Evolutionary conservation across 2,888 invertebrate genomes (phyloP).

Genomic region (Pollenia amentaria): DNA sequence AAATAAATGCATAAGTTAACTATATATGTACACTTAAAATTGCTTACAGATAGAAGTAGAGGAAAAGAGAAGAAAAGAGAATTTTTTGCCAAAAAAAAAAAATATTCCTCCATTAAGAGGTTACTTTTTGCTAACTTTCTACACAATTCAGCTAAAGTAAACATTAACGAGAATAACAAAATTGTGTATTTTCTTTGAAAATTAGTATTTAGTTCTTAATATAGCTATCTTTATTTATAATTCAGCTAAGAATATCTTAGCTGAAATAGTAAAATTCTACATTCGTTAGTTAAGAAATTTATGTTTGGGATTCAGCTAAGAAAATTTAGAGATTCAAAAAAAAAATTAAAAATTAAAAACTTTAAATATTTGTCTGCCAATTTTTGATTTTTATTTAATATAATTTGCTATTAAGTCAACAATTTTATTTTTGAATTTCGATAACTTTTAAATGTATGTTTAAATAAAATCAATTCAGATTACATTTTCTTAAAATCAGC

Average conservation of each 20-base stretch:
- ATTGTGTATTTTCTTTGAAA: too few relatives aligned
- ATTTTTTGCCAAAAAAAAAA: neutral
- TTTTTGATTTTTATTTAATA: neutral
- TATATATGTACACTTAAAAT: slow-evolving; percentile 5
- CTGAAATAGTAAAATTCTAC: too few relatives aligned
- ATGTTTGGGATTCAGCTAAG: neutral
- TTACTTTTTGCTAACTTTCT: neutral
- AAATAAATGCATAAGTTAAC: neutral
- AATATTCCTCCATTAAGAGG: neutral
- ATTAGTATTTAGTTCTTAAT: too few relatives aligned
- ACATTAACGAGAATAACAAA: too few relatives aligned
- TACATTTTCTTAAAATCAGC: neutral
- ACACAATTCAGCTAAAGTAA: neutral
- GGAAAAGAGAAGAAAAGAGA: neutral
- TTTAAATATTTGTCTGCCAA: too few relatives aligned
- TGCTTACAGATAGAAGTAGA: neutral
- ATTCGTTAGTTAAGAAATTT: too few relatives aligned
- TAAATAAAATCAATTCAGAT: too few relatives aligned
- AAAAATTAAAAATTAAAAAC: too few relatives aligned
- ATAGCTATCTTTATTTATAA: too few relatives aligned
- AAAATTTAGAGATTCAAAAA: too few relatives aligned
- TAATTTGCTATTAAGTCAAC: neutral
- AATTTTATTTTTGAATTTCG: neutral
- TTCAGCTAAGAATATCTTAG: too few relatives aligned
- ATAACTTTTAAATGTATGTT: too few relatives aligned